A percentile compares a stretch with the other conserved stretches of the same genome.
These are phyloP conservation scores for Bolinopsis microptera DNA, from an alignment of 37 sponge, comb jelly and placozoan species.

Conservation along the genomic window DNA sequence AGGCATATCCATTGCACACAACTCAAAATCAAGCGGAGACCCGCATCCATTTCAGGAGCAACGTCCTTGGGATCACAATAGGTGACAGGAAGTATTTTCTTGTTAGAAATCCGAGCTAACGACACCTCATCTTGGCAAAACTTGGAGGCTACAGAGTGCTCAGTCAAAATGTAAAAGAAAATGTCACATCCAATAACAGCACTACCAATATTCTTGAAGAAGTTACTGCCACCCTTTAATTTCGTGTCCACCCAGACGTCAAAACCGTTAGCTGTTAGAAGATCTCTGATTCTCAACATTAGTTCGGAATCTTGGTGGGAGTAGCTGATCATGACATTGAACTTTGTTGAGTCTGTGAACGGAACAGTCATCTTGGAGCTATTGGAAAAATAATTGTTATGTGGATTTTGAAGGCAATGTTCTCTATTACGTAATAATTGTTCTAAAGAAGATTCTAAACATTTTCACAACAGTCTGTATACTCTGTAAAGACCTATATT, in stretches of 20 bases:
- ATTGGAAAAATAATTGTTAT: background rate
- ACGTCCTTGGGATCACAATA: conserved; percentile 41
- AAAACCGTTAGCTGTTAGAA: conserved; percentile 52
- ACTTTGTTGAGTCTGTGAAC: background rate
- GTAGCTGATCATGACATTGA: conserved; percentile 60
- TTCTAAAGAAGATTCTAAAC: too few species aligned
- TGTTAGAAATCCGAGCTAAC: conserved; percentile 94
- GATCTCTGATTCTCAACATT: conserved; percentile 19
- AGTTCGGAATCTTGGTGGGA: conserved; percentile 61
- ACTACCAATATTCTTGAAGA: conserved; percentile 64
- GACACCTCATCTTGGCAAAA: conserved; percentile 79
- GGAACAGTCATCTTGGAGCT: background rate
- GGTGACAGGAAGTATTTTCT: conserved; percentile 77
- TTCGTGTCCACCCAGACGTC: conserved; percentile 63
- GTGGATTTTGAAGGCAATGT: too few species aligned
- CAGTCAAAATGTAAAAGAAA: conserved; percentile 74
- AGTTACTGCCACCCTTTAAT: conserved; percentile 40
- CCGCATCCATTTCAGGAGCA: conserved; percentile 68
- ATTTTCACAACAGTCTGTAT: too few species aligned
- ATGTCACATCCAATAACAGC: conserved; percentile 63
- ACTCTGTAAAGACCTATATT: too few species aligned
- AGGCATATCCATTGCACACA: conserved; percentile 67
- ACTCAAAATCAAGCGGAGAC: conserved; percentile 72
- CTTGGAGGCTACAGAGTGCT: conserved; percentile 70
- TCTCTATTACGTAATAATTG: too few species aligned